Base-by-base conservation (phyloP, 2,797 vertebrate species). In the Myiotriccus ornatus region DNA sequence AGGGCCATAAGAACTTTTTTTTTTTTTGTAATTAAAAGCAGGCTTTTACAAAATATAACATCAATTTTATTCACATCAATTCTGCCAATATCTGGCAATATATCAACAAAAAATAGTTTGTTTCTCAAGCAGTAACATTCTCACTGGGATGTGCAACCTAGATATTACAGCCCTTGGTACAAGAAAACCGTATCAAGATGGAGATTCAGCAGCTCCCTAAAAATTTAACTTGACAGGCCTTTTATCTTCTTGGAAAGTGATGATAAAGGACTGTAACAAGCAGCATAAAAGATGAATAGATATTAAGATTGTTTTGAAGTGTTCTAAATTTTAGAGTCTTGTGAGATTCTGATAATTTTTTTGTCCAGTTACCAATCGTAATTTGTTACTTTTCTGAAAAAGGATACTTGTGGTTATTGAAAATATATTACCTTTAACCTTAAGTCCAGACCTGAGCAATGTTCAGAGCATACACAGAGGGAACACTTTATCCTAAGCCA, bases 261-360 rank as follows among this genome's bases (percentile, higher is more conserved):
- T 73, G 30, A 52, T 30, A 34, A 78, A 68, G 37, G 18, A 39
- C 22, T 24, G 10, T 77, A 73, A 41, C 19, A 56, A 68, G 44
- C 28, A 57, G 20, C 23, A 27, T 68, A 47, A 41, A 91, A 70
- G 52, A 53, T 43, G 3, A 87, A 55, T 64, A 71, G 12, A 30
- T 88, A 52, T 53, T 39, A 68, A 64, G 23, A 83, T 44, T 87
- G 30, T 52, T 94, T 86, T 56, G 52, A 93, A 87, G 62, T 20
- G 8, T 75, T 80, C 32, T 60, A 37, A 67, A 63, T 84, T 55
- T 52, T 70, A 52, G 47, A 60, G 70, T 59, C 5, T 47, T 52
- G 6, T 34, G 50, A 76, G 21, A 55, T 47, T 52, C 2, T 30
- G 34, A 10, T 47, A 28, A 4, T 37, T 47, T 24, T 82, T 68